Conservation (phyloP, 2,888 invertebrate genomes). For the Drosophila fungiperda region DNA sequence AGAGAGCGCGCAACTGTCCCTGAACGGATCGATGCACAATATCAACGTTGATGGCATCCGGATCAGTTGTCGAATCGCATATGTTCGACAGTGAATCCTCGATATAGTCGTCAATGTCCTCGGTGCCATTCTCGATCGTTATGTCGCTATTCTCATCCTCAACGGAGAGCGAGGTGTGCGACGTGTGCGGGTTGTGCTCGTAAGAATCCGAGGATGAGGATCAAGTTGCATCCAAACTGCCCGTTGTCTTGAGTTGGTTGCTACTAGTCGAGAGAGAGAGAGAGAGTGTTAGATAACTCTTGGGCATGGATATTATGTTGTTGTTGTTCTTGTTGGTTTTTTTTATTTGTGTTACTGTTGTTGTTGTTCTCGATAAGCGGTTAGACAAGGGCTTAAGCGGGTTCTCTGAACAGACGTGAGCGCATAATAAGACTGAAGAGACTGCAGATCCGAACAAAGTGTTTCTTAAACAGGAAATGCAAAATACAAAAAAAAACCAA, state of each 20-base stretch:
- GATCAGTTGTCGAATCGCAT: conserved; percentile 79
- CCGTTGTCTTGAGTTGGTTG: conserved; percentile 73
- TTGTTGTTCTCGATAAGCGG: conserved; percentile 58
- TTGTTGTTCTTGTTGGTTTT: conserved; percentile 22
- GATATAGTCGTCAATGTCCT: conserved; percentile 82
- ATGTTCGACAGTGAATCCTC: conserved; percentile 82
- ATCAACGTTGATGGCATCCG: conserved; percentile 51
- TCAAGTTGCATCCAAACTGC: conserved; percentile 75
- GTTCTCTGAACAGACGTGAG: conserved; percentile 40
- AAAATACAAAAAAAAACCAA: conserved; percentile 47
- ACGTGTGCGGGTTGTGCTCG: conserved; percentile 71
- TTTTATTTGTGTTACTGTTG: conserved; percentile 19
- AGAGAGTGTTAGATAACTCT: conserved; percentile 69
- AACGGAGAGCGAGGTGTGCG: conserved; percentile 82
- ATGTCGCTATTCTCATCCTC: conserved; percentile 85
- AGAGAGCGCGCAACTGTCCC: conserved; percentile 43
- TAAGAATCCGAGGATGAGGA: conserved; percentile 75
- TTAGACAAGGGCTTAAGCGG: conserved; percentile 57
- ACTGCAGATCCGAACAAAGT: not conserved
- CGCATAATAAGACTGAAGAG: conserved; percentile 52
- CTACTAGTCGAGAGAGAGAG: conserved; percentile 29
- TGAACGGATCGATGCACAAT: conserved; percentile 41
- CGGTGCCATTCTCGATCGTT: conserved; percentile 82
- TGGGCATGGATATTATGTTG: conserved; percentile 53
- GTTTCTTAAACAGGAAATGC: conserved; percentile 56